phyloP scores from a whole-genome alignment of 2,113 vertebrate species.

The Semnornis frantzii region DNA sequence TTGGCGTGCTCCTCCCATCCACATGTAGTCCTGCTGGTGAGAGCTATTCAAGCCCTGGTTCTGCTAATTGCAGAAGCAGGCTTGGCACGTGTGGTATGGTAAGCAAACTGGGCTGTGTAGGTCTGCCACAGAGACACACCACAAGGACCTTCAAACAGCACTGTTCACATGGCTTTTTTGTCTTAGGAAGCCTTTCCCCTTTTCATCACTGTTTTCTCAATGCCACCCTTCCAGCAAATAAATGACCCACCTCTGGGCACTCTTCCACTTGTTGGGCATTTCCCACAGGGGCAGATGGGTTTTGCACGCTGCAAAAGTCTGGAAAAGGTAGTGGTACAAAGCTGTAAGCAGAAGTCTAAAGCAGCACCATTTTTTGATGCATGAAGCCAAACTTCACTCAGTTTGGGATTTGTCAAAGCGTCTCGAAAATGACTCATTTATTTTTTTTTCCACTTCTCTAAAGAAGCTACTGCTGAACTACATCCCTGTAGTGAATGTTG shows the following conservation, averaged over 20 bases:
- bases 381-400: not conserved
- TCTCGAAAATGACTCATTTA: conserved; percentile 26
- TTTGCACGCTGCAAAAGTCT: not conserved
- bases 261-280: not conserved
- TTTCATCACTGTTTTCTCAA: not conserved
- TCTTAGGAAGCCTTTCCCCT: not conserved
- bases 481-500: not conserved
- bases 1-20: not conserved
- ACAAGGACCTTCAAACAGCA: not conserved
- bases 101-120: not conserved
- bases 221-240: not conserved
- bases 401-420: conserved; percentile 8
- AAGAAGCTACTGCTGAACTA: conserved; percentile 1
- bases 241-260: not conserved
- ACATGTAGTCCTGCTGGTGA: not conserved
- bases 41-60: not conserved
- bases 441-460: not conserved
- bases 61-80: not conserved
- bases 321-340: not conserved
- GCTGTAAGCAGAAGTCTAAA: not conserved
- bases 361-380: not conserved
- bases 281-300: not conserved
- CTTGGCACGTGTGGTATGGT: not conserved
- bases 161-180: not conserved
- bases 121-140: not conserved